phyloP scores from a whole-genome alignment of 2,113 vertebrate genomes.

The Peromyscus californicus region DNA sequence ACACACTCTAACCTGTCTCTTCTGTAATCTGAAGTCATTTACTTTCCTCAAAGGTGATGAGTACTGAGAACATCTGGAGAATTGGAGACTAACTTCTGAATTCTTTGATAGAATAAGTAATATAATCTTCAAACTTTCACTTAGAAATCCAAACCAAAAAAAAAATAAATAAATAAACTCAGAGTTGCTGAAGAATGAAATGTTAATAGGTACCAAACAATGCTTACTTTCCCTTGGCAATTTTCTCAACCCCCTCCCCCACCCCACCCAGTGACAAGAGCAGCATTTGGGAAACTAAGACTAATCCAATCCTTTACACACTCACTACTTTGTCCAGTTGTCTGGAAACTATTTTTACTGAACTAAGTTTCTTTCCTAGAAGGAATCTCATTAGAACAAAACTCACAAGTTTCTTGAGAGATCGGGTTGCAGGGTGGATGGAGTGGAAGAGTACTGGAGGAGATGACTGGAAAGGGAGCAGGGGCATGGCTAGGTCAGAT shows the following conservation, averaged over 20 bases:
- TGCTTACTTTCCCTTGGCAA: not conserved
- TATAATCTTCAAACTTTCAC: not conserved
- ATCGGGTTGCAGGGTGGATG: not conserved
- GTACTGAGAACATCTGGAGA: not conserved
- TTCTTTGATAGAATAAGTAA: not conserved
- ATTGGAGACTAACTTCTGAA: not conserved
- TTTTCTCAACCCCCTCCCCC: not conserved
- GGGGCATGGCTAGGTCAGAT: not conserved
- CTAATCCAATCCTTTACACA: not conserved
- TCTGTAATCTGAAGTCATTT: not conserved
- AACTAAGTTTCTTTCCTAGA: not conserved
- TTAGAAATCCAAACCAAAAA: not conserved
- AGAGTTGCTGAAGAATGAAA: not conserved
- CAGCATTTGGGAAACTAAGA: not conserved
- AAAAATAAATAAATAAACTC: not conserved
- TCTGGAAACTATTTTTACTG: not conserved
- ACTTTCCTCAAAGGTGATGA: not conserved
- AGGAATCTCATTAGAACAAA: not conserved
- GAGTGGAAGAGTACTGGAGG: not conserved
- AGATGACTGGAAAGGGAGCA: not conserved
- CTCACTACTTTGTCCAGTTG: not conserved
- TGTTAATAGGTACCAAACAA: rapidly evolving
- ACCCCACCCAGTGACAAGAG: too few relatives aligned
- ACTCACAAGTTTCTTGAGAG: too few relatives aligned
- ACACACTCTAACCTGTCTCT: not conserved